Evolutionary conservation across 2,113 vertebrate genomes (phyloP).

Genomic region (Raja brachyura): DNA sequence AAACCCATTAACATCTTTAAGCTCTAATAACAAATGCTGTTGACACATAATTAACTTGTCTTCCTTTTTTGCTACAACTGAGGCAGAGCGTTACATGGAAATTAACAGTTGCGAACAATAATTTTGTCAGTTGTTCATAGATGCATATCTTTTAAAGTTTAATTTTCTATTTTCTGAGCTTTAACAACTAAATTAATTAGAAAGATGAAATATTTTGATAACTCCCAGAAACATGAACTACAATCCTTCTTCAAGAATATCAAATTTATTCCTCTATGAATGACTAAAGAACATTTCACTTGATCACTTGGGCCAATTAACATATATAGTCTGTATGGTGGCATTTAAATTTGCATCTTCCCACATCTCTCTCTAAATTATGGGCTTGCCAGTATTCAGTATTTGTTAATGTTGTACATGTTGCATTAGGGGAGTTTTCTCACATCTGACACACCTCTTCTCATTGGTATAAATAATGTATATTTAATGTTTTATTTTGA

Average conservation of each 20-base stretch:
- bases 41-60: slow-evolving; percentile 29
- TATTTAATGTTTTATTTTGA: neutral
- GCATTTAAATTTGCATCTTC: neutral
- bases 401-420: neutral
- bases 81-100: neutral
- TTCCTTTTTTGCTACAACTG: neutral
- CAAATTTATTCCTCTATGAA: neutral
- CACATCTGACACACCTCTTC: neutral
- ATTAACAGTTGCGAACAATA: neutral
- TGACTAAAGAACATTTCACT: neutral
- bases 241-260: neutral
- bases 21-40: neutral
- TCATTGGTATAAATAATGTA: neutral
- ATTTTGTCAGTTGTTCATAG: neutral
- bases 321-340: neutral
- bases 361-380: neutral
- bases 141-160: neutral
- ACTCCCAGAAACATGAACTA: neutral
- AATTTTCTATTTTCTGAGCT: neutral
- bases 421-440: neutral
- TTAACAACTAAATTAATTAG: neutral
- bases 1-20: neutral
- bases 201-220: neutral
- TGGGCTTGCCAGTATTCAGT: neutral
- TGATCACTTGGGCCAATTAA: neutral